A percentile compares a stretch with the other conserved stretches of the same genome.
These are phyloP conservation scores for Teinopalpus imperialis DNA, from an alignment of 2,888 invertebrate species.

Conservation along the genomic window DNA sequence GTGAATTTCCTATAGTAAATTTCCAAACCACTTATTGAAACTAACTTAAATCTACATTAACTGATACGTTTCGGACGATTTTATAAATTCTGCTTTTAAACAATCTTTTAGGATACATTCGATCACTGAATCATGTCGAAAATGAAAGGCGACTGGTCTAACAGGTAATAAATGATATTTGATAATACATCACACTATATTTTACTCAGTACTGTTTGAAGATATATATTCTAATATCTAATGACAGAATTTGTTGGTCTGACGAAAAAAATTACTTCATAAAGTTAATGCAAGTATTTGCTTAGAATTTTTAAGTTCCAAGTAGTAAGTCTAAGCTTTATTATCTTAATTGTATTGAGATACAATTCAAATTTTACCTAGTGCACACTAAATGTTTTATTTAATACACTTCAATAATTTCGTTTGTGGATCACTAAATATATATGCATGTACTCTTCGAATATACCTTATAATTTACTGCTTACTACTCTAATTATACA, in stretches of 20 bases:
- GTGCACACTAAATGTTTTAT: conserved; percentile 76
- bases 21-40: conserved; percentile 71
- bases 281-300: too few relatives aligned
- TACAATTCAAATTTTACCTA: conserved; percentile 54
- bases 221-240: conserved; percentile 10
- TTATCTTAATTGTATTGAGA: conserved; percentile 25
- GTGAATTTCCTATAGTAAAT: conserved; percentile 67
- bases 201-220: conserved; percentile 14
- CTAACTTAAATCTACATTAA: conserved; percentile 65
- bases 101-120: conserved; percentile 8
- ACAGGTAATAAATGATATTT: neutral
- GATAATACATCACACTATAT: conserved; percentile 1
- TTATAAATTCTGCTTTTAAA: conserved; percentile 36
- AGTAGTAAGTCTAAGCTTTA: conserved; percentile 18
- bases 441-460: conserved; percentile 43
- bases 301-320: conserved; percentile 15
- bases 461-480: conserved; percentile 39
- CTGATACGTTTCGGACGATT: conserved; percentile 69
- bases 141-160: conserved; percentile 2
- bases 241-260: neutral
- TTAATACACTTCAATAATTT: conserved; percentile 82
- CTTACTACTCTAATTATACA: conserved; percentile 31
- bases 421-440: conserved; percentile 50
- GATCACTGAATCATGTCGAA: neutral
- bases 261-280: neutral